Base-by-base conservation (phyloP, 2,113 vertebrate genomes). In the Zosterops japonicus region DNA sequence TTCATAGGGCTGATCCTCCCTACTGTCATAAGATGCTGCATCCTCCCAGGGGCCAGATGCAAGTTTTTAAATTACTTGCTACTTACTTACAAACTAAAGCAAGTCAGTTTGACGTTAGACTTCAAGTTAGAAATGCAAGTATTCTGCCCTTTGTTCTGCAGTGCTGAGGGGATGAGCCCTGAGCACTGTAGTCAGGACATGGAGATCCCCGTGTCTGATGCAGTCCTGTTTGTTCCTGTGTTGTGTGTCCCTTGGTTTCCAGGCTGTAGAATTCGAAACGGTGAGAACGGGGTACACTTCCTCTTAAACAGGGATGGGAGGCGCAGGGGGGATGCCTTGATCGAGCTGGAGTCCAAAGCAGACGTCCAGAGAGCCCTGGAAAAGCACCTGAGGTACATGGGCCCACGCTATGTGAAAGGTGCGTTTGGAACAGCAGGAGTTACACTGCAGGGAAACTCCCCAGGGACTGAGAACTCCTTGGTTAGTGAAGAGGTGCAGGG, bases 401-500 rank as follows among this genome's bases (percentile, higher is more conserved):
- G 99, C 8, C 96, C 98, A 3, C 99, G 99, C 41, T 99, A 99
- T 1, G 97, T 99, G 25, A 98, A 99, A 98, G 99, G 99, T 99
- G 89, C 1, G 97, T 91, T 41, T 52, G 59, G 9, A 65, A 11
- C 3, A 1, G 16, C 52, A 4, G 5, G 9, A 22, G 44, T 13
- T 17, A 3, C 2, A 0, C 2, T 15, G 36, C 31, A 24, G 17
- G 25, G 8, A 11, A 53, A 33, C 16, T 61, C 27, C 5, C 0
- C 24, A 49, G 50, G 2, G 14, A 36, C 3, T 14, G 9, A 18
- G 9, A 56, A 6, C 9, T n/a, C 33, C n/a, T 25, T 22, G 9
- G 7, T 4, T 8, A 46, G 8, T 4, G 4, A 33, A 22, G 17
- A 2, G 59, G 33, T 1, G 11, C 5, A 7, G 33, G 55, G 10